These are phyloP conservation scores for Nothocercus julius DNA, from an alignment of 2,113 vertebrate species.

Conservation along the genomic window DNA sequence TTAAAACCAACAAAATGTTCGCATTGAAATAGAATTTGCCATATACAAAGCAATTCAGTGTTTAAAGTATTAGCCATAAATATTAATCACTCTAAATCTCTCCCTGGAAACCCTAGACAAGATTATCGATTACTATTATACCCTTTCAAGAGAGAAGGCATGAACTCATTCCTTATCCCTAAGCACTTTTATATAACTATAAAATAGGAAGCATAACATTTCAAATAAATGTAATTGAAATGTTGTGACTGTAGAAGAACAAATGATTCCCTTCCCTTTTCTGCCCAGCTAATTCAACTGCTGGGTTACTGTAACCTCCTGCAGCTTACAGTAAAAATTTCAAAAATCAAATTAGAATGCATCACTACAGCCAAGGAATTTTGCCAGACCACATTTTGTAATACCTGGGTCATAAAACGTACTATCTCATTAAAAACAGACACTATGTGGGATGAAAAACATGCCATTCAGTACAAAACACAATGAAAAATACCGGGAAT, in stretches of 20 bases:
- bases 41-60: neutral
- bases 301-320: neutral
- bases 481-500: neutral
- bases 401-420: neutral
- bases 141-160: neutral
- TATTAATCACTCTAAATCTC: neutral
- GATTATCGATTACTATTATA: neutral
- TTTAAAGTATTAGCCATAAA: neutral
- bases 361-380: neutral
- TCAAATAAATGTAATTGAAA: neutral
- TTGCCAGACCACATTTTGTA: neutral
- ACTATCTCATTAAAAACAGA: neutral
- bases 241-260: neutral
- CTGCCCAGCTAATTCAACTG: neutral
- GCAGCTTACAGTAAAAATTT: neutral
- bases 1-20: neutral
- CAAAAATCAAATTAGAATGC: neutral
- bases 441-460: neutral
- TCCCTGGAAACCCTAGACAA: neutral
- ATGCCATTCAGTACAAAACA: neutral
- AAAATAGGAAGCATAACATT: neutral
- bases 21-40: neutral
- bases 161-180: neutral
- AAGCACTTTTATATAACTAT: neutral
- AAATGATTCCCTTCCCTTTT: neutral